These are phyloP conservation scores for Parauchenoglanis ngamensis DNA, from an alignment of 2,797 vertebrate genomes.

Conservation along the genomic window DNA sequence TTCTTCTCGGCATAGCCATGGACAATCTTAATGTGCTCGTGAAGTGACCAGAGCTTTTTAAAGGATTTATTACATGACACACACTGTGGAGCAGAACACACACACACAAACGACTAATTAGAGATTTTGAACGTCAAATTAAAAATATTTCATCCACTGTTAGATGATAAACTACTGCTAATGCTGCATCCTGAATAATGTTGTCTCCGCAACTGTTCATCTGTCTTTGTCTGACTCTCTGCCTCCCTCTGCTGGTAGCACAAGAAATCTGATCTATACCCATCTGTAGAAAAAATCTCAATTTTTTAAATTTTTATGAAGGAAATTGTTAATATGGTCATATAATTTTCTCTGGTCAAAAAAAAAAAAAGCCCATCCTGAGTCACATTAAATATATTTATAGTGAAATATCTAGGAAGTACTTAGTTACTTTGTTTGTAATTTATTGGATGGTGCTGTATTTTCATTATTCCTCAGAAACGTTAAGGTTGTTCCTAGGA, in stretches of 20 bases:
- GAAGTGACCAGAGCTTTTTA: slow-evolving; percentile 98
- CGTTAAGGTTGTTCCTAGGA: background rate
- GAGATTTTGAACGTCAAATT: background rate
- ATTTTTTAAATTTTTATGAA: background rate
- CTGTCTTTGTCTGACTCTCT: slow-evolving; percentile 10
- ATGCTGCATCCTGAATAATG: background rate
- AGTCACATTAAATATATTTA: background rate
- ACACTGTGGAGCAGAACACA: slow-evolving; percentile 75
- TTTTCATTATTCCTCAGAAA: background rate
- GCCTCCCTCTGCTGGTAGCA: slow-evolving; percentile 69
- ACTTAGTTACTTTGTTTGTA: too few species aligned
- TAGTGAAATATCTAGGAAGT: background rate
- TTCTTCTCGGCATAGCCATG: slow-evolving; percentile 98
- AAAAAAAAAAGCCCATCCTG: background rate
- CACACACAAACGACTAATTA: background rate
- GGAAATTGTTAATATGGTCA: background rate
- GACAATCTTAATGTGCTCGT: slow-evolving; percentile 98
- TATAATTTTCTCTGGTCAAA: background rate
- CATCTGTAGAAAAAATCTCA: background rate
- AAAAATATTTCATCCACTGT: background rate
- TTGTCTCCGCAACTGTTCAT: background rate
- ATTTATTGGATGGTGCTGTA: background rate
- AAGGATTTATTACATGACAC: slow-evolving; percentile 97
- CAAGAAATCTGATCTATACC: background rate
- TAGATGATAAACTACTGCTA: background rate